Percentiles rank a stretch among this genome's conserved stretches.
Evolutionary conservation across 2,113 vertebrate species (phyloP).

Genomic region (Pungitius pungitius): DNA sequence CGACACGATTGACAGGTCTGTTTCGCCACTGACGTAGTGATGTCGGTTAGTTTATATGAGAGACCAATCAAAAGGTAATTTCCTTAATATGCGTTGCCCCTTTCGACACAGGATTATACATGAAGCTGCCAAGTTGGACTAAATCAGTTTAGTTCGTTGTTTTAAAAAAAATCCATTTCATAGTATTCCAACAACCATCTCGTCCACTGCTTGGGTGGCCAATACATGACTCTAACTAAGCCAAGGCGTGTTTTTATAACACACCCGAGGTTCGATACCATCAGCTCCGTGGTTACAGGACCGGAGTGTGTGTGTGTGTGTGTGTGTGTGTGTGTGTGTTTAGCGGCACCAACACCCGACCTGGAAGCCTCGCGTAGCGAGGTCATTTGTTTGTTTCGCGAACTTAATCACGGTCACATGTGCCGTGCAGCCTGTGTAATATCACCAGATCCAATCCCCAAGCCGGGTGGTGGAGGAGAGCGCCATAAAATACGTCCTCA

Average conservation of each 20-base stretch:
- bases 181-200: slow-evolving; percentile 6
- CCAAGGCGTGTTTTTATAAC: slow-evolving; percentile 37
- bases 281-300: slow-evolving; percentile 18
- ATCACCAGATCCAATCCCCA: slow-evolving; percentile 49
- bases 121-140: slow-evolving; percentile 29
- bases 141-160: background rate
- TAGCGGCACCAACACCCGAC: slow-evolving; percentile 41
- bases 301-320: slow-evolving; percentile 15
- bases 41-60: slow-evolving; percentile 14
- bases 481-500: slow-evolving; percentile 56
- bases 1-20: slow-evolving; percentile 32
- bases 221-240: slow-evolving; percentile 28
- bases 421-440: slow-evolving; percentile 46
- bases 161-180: slow-evolving; percentile 8
- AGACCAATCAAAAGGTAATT: slow-evolving; percentile 17
- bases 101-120: slow-evolving; percentile 15
- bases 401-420: slow-evolving; percentile 49
- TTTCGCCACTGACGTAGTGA: slow-evolving; percentile 5
- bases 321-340: too few species aligned
- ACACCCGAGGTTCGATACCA: slow-evolving; percentile 20
- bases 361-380: slow-evolving; percentile 42
- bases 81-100: background rate
- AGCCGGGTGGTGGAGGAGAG: slow-evolving; percentile 31
- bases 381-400: slow-evolving; percentile 56
- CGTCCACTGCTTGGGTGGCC: slow-evolving; percentile 43